phyloP scores from a whole-genome alignment of 2,888 invertebrate species.

The Tipula lateralis region DNA sequence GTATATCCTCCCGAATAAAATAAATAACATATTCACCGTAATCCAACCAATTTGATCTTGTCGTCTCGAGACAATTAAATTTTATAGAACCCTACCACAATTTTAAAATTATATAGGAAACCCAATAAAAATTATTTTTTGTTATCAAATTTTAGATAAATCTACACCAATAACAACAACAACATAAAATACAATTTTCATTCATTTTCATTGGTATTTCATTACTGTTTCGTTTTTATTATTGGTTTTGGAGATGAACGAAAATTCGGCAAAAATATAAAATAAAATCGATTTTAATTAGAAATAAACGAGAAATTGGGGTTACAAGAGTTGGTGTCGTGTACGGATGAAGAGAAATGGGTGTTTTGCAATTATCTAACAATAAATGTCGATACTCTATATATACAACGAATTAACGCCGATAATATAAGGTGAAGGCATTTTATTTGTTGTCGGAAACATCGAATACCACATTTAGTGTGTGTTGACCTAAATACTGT shows the following conservation, averaged over 20 bases:
- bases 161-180: background rate
- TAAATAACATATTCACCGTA: background rate
- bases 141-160: background rate
- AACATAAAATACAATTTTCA: background rate
- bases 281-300: constrained; percentile 3
- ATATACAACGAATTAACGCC: no score
- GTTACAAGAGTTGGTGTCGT: background rate
- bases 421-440: no score
- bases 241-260: background rate
- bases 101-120: constrained; percentile 27
- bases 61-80: background rate
- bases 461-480: no score
- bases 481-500: no score
- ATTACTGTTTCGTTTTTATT: background rate
- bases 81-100: background rate
- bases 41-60: background rate
- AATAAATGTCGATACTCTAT: background rate
- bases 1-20: background rate
- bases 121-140: constrained; percentile 12
- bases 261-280: background rate
- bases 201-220: background rate
- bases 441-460: no score
- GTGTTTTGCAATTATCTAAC: background rate
- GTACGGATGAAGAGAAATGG: background rate
- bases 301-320: background rate